Base-by-base conservation (phyloP, 2,888 invertebrate genomes). In the Smittia aterrima region DNA sequence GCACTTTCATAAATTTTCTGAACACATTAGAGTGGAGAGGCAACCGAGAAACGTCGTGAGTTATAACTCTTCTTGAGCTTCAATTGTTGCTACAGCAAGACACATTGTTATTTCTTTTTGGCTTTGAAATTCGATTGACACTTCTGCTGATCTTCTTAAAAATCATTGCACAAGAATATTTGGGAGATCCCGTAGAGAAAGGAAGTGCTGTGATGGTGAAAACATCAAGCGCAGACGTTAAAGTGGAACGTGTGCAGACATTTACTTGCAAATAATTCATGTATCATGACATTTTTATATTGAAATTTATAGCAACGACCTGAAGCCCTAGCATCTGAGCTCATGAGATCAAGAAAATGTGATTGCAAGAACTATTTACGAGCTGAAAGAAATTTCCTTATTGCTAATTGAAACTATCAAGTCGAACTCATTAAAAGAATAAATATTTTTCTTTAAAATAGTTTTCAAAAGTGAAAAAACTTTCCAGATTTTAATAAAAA, bases 211-310 rank as follows among this genome's bases (percentile, higher is more conserved):
- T n/a, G n/a, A n/a, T n/a, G n/a, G n/a, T n/a, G n/a, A n/a, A n/a
- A n/a, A n/a, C n/a, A n/a, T n/a, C 32, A 32, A 32, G 32, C 32
- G 32, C 32, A 6, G 32, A 32, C 32, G 9, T 32, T 32, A 32
- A 32, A 32, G 4, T 9, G 9, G 32, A 9, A 32, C 32, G 32
- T 47, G 2, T 47, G 1, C 47, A 38, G 38, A 32, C 58, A 64
- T 27, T 27, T 16, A n/a, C 22, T 64, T 27, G 24, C 25, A 20
- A 64, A 64, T 64, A 64, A 20, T 64, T 64, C 25, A 64, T 64
- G 20, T 25, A 64, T 27, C 25, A 64, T 27, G 64, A 64, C 64
- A 64, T 64, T 64, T 64, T 64, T 27, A 25, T 64, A 64, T 27
- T 24, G 64, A 25, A 64, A 64, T 64, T 64, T 64, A 64, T 64